These are phyloP conservation scores for Portevinia maculata DNA, from an alignment of 2,888 invertebrate genomes.

Conservation along the genomic window DNA sequence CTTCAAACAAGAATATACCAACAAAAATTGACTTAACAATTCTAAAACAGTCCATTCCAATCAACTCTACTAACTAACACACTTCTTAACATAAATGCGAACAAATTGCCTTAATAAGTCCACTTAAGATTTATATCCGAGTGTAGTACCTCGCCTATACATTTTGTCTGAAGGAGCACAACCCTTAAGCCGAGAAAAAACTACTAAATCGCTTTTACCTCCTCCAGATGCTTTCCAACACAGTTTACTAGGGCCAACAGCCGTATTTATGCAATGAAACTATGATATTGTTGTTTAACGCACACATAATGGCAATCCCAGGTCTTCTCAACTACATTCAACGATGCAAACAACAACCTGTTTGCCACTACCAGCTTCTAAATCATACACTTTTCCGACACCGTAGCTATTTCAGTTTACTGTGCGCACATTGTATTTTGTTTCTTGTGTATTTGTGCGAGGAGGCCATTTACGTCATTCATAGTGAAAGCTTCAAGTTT, in stretches of 20 bases:
- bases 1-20: no score
- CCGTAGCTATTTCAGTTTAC: constrained; percentile 25
- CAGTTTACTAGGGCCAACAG: background rate
- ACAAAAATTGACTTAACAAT: no score
- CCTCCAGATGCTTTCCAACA: constrained; percentile 31
- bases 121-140: background rate
- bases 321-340: constrained; percentile 51
- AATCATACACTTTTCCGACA: background rate
- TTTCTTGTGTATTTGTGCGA: background rate
- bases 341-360: constrained; percentile 73
- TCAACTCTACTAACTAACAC: background rate
- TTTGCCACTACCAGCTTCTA: constrained; percentile 31
- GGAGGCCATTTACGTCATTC: constrained; percentile 62
- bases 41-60: background rate
- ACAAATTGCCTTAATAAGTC: background rate
- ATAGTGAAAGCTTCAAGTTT: constrained; percentile 52
- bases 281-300: constrained; percentile 11
- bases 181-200: constrained; percentile 17
- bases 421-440: constrained; percentile 12
- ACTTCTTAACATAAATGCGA: background rate
- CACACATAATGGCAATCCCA: constrained; percentile 54
- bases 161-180: constrained; percentile 13
- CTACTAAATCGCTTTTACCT: background rate
- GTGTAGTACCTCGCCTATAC: background rate
- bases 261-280: constrained; percentile 39